A percentile compares a stretch with the other conserved stretches of the same genome.
phyloP scores from a whole-genome alignment of 2,888 invertebrate genomes.

The Spialia ferax region DNA sequence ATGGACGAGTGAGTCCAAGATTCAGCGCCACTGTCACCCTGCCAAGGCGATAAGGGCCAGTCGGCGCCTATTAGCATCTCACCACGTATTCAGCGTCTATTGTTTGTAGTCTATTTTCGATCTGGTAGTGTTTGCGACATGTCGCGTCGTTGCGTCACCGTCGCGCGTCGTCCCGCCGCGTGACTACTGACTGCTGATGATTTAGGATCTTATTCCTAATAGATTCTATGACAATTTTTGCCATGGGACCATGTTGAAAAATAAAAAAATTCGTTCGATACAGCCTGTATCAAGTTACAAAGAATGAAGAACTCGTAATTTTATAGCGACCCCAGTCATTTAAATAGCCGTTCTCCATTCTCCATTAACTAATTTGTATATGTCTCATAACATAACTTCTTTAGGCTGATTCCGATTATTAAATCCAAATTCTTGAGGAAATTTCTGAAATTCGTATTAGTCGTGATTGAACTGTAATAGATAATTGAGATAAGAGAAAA shows the following conservation, averaged over 20 bases:
- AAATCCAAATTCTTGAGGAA: too few relatives aligned
- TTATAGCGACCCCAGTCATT: too few relatives aligned
- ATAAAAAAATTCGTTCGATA: not conserved
- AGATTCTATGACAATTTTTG: not conserved
- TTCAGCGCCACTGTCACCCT: constrained; percentile 23
- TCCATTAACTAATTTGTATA: too few relatives aligned
- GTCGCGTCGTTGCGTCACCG: constrained; percentile 19
- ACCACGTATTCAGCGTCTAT: constrained; percentile 29
- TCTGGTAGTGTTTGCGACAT: constrained; percentile 15
- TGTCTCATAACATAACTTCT: too few relatives aligned
- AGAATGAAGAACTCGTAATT: too few relatives aligned
- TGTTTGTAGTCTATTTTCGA: constrained; percentile 37
- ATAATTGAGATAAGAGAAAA: too few relatives aligned
- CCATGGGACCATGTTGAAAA: not conserved
- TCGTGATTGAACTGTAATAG: too few relatives aligned
- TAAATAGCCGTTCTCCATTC: too few relatives aligned
- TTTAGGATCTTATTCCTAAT: constrained; percentile 7
- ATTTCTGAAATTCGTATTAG: too few relatives aligned
- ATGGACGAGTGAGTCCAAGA: constrained; percentile 12
- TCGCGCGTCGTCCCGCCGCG: constrained; percentile 19
- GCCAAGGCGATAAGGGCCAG: constrained; percentile 39
- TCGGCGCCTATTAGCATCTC: constrained; percentile 31
- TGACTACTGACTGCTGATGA: constrained; percentile 22
- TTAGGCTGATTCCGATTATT: too few relatives aligned
- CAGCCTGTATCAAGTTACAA: not conserved